Conservation (phyloP, 2,888 invertebrate genomes). For the Drosophila meridiana region DNA sequence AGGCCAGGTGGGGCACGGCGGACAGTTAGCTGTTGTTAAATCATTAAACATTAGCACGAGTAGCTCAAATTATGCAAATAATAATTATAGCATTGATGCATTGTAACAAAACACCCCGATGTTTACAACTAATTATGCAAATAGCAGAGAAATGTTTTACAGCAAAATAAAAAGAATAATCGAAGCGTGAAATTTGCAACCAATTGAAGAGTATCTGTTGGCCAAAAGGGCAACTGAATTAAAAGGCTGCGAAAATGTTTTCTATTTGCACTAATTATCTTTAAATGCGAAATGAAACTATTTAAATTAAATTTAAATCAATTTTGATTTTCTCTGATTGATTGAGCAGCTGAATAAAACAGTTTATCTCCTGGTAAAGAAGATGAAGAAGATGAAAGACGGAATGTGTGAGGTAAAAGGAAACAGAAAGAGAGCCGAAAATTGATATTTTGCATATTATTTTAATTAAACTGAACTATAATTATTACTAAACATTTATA, state of each 20-base stretch:
- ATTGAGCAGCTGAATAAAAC: not conserved
- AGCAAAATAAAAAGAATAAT: not conserved
- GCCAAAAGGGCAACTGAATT: not conserved
- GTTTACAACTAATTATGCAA: conserved; percentile 22
- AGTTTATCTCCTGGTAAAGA: no score
- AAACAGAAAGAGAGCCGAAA: no score
- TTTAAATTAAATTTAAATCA: not conserved
- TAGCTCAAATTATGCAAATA: conserved; percentile 69
- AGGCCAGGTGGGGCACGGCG: not conserved
- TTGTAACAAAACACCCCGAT: conserved; percentile 22
- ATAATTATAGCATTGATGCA: conserved; percentile 55
- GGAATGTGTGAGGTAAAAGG: not conserved
- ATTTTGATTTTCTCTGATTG: not conserved
- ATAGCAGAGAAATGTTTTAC: not conserved
- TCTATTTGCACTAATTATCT: no score
- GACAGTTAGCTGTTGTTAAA: conserved; percentile 13
- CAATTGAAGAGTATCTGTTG: not conserved
- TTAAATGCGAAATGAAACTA: not conserved
- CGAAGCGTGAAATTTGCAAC: not conserved
- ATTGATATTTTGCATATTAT: no score
- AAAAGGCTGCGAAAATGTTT: not conserved
- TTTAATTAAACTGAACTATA: no score
- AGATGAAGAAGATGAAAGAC: no score
- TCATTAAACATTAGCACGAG: conserved; percentile 35
- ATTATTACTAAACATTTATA: no score